phyloP scores from a whole-genome alignment of 2,888 invertebrate genomes.

The Linnaemya tessellans region DNA sequence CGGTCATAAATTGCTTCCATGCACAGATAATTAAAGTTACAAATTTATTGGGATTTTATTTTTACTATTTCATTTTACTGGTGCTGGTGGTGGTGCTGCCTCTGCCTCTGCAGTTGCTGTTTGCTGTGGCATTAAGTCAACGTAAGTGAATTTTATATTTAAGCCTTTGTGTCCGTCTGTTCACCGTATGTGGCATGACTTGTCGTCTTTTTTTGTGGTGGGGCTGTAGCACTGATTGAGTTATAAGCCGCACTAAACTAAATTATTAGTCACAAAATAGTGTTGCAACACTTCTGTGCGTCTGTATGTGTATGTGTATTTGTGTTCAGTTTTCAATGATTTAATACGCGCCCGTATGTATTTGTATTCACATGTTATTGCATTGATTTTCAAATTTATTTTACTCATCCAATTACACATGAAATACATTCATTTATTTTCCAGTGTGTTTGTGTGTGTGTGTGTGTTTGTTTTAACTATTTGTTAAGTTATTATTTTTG shows the following conservation, averaged over 20 bases:
- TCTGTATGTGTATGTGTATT: conserved; percentile 4
- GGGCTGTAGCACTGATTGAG: conserved; percentile 57
- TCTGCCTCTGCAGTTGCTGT: neutral
- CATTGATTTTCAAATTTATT: conserved; percentile 50
- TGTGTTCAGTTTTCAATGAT: conserved; percentile 42
- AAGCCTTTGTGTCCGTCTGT: neutral
- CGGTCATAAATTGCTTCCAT: conserved; percentile 69
- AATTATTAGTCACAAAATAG: conserved; percentile 49
- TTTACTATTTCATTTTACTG: conserved; percentile 27
- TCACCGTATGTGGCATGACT: conserved; percentile 19
- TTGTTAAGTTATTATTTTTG: neutral
- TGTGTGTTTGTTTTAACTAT: neutral
- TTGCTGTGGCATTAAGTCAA: conserved; percentile 43
- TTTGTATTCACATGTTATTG: conserved; percentile 18
- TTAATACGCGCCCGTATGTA: conserved; percentile 15
- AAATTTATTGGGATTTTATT: conserved; percentile 63
- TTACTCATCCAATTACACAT: neutral
- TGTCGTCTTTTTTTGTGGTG: conserved; percentile 21
- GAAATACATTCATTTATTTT: conserved; percentile 1
- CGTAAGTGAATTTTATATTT: conserved; percentile 53
- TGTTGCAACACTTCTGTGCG: conserved; percentile 14
- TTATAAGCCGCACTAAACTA: conserved; percentile 60
- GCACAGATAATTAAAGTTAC: conserved; percentile 71
- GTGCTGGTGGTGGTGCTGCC: neutral
- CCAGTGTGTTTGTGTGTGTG: neutral